Conservation (phyloP, 2,113 vertebrate genomes). For the Mormoops blainvillei region DNA sequence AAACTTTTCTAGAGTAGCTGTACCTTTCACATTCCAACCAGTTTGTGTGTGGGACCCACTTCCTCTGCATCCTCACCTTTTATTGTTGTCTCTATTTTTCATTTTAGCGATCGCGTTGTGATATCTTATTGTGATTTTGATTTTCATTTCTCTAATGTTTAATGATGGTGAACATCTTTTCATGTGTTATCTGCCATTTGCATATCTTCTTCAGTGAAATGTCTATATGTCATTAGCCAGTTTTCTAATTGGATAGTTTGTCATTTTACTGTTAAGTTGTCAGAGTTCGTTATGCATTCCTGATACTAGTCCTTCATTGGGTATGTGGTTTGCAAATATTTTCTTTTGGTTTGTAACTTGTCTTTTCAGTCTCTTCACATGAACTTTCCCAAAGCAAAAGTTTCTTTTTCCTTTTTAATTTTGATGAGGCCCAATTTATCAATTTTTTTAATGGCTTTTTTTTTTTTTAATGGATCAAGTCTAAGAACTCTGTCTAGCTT, state of each 20-base stretch:
- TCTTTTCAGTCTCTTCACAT: background rate
- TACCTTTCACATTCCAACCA: background rate
- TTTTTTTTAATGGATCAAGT: background rate
- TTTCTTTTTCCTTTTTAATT: background rate
- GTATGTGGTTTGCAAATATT: background rate
- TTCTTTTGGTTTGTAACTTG: background rate
- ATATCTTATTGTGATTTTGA: background rate
- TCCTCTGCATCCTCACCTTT: background rate
- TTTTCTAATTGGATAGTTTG: background rate
- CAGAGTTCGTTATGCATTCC: background rate
- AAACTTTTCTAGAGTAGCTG: background rate
- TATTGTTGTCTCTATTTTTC: background rate
- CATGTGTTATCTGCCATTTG: background rate
- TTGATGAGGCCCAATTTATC: background rate
- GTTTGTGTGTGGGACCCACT: background rate
- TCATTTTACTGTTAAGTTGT: background rate
- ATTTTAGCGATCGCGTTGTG: background rate
- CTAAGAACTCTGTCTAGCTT: background rate
- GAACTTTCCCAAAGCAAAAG: background rate
- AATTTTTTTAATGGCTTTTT: background rate
- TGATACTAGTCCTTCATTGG: background rate
- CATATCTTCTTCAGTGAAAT: background rate
- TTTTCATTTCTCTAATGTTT: background rate
- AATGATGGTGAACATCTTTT: background rate
- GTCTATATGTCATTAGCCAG: background rate